Percentiles rank a stretch among this genome's conserved stretches.
These are phyloP conservation scores for Xestia c-nigrum DNA, from an alignment of 2,888 invertebrate genomes.

Conservation along the genomic window DNA sequence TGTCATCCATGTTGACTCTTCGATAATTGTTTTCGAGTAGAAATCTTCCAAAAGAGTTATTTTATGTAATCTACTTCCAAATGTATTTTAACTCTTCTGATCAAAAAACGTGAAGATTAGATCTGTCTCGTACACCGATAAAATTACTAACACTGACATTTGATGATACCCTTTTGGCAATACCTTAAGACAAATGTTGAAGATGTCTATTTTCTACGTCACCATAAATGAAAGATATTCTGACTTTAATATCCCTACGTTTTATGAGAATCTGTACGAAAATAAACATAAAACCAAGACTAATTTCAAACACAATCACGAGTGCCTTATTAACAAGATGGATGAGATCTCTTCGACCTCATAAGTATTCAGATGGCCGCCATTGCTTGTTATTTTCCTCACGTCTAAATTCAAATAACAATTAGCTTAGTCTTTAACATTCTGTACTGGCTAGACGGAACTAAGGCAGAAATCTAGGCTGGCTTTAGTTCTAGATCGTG, in stretches of 20 bases:
- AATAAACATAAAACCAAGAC: constrained; percentile 10
- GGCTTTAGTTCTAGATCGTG: constrained; percentile 43
- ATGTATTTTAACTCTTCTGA: background rate
- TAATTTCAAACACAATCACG: constrained; percentile 69
- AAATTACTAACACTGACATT: background rate
- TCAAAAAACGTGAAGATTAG: background rate
- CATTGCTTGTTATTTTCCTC: constrained; percentile 69
- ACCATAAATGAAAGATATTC: background rate
- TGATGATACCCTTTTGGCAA: background rate
- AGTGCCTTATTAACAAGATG: constrained; percentile 68
- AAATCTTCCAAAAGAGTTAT: background rate
- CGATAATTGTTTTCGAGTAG: background rate
- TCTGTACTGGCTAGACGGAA: constrained; percentile 60
- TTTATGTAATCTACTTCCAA: background rate
- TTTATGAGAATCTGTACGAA: background rate
- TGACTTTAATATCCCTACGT: background rate
- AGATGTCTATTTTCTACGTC: background rate
- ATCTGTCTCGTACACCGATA: too few species aligned
- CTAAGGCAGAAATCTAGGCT: constrained; percentile 59
- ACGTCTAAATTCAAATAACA: constrained; percentile 83
- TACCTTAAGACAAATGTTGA: background rate
- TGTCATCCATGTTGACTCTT: constrained; percentile 4
- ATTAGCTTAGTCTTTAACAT: constrained; percentile 78
- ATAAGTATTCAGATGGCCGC: constrained; percentile 69
- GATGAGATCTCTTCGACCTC: constrained; percentile 61